Conservation (phyloP, 2,797 vertebrate species). For the Poeciliopsis gracilis region DNA sequence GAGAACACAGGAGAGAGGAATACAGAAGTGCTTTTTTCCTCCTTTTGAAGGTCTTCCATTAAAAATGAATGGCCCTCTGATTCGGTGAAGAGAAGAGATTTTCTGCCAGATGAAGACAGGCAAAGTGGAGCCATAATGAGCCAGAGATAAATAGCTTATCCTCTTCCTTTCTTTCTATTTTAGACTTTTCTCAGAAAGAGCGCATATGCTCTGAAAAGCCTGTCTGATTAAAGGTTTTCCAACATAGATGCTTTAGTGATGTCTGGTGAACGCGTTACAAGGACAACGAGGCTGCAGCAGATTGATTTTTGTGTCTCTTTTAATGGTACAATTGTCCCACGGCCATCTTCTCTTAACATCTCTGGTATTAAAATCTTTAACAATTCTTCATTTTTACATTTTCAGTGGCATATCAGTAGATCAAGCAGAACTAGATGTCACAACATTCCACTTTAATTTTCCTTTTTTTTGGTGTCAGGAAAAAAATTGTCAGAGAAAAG, state of each 20-base stretch:
- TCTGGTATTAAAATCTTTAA: slow-evolving; percentile 30
- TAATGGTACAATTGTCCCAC: slow-evolving; percentile 19
- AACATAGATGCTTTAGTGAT: slow-evolving; percentile 47
- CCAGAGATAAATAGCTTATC: slow-evolving; percentile 58
- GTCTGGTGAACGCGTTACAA: slow-evolving; percentile 23
- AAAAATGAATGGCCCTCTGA: slow-evolving; percentile 69
- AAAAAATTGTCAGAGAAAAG: slow-evolving; percentile 6
- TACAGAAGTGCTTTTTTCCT: slow-evolving; percentile 36
- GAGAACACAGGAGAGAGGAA: slow-evolving; percentile 43
- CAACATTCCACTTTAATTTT: slow-evolving; percentile 26
- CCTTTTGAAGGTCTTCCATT: slow-evolving; percentile 62
- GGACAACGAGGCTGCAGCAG: slow-evolving; percentile 3
- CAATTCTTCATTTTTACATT: slow-evolving; percentile 24
- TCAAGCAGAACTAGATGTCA: slow-evolving; percentile 34
- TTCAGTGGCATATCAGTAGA: slow-evolving; percentile 25
- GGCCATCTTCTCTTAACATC: slow-evolving; percentile 3
- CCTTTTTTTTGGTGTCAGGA: slow-evolving; percentile 35
- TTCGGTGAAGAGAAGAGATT: slow-evolving; percentile 45
- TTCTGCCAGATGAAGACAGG: slow-evolving; percentile 43
- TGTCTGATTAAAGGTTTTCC: slow-evolving; percentile 37
- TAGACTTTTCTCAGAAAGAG: slow-evolving; percentile 36
- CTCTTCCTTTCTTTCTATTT: slow-evolving; percentile 46
- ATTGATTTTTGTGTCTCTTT: slow-evolving; percentile 26
- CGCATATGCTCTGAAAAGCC: slow-evolving; percentile 14
- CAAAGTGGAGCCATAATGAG: slow-evolving; percentile 37